A percentile compares a stretch with the other conserved stretches of the same genome.
phyloP scores from a whole-genome alignment of 1,140 invertebrate genomes.

The Caerostris darwini region DNA sequence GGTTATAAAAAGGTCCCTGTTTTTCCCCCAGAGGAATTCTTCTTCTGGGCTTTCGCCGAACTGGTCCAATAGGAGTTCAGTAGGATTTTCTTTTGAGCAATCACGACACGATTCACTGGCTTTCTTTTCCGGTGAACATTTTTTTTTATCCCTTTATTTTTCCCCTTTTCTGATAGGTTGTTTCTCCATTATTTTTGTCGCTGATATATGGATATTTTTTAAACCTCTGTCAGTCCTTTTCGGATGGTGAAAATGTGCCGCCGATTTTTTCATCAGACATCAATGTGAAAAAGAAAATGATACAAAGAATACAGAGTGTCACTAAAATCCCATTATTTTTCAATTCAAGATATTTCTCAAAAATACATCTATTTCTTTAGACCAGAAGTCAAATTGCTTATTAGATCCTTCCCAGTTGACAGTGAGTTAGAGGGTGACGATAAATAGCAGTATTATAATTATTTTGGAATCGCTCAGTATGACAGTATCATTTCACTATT shows the following conservation, averaged over 20 bases:
- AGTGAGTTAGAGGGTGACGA: no score
- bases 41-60: constrained; percentile 19
- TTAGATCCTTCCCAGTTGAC: no score
- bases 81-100: constrained; percentile 72
- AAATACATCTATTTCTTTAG: no score
- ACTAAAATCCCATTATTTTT: no score
- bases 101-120: constrained; percentile 60
- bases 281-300: neutral
- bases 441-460: no score
- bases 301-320: no score
- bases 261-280: neutral
- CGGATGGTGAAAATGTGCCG: neutral
- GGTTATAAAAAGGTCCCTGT: no score
- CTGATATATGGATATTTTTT: constrained; percentile 57
- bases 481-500: no score
- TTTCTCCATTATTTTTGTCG: neutral
- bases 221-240: neutral
- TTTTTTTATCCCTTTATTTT: neutral
- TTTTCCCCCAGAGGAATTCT: neutral
- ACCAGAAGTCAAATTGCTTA: no score
- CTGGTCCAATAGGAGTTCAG: constrained; percentile 43
- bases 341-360: no score
- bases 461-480: no score
- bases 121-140: constrained; percentile 36
- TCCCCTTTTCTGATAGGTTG: neutral